phyloP scores from a whole-genome alignment of 2,113 vertebrate species.

The Nibea albiflora region DNA sequence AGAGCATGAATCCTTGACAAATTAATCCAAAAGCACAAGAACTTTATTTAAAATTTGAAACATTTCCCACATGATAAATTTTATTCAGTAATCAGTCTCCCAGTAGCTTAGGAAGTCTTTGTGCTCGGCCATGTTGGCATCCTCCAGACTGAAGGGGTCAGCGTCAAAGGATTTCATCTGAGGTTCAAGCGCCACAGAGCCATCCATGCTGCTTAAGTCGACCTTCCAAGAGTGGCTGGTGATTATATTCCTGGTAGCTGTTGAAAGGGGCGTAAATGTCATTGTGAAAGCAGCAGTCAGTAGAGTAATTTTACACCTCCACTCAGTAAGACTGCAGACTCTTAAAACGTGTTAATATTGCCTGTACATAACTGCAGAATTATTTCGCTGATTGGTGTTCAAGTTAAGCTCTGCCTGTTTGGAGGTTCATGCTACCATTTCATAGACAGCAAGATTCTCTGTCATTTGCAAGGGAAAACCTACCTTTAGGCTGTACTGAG shows the following conservation, averaged over 20 bases:
- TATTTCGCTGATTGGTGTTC: not conserved
- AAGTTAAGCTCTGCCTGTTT: not conserved
- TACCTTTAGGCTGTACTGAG: constrained; percentile 35
- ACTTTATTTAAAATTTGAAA: constrained; percentile 20
- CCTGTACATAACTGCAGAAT: not conserved
- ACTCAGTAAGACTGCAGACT: not conserved
- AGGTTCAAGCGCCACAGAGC: not conserved
- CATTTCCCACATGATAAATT: not conserved
- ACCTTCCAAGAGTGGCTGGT: constrained; percentile 67
- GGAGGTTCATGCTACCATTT: not conserved
- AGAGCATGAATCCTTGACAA: no score
- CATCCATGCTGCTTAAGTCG: constrained; percentile 10
- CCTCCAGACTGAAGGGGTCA: not conserved
- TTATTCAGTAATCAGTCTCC: constrained; percentile 16
- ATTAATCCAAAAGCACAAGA: no score
- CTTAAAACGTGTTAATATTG: not conserved
- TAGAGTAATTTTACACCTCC: not conserved
- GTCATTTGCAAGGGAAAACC: not conserved
- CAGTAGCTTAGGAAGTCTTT: constrained; percentile 35
- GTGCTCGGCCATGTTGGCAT: not conserved
- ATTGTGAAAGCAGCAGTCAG: not conserved
- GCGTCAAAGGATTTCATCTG: not conserved
- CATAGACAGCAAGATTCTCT: not conserved
- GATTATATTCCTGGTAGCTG: constrained; percentile 38
- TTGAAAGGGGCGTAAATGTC: not conserved